Percentiles rank a stretch among this genome's conserved stretches.
Evolutionary conservation across 2,888 invertebrate species (phyloP).

Genomic region (Metopia argyrocephala): DNA sequence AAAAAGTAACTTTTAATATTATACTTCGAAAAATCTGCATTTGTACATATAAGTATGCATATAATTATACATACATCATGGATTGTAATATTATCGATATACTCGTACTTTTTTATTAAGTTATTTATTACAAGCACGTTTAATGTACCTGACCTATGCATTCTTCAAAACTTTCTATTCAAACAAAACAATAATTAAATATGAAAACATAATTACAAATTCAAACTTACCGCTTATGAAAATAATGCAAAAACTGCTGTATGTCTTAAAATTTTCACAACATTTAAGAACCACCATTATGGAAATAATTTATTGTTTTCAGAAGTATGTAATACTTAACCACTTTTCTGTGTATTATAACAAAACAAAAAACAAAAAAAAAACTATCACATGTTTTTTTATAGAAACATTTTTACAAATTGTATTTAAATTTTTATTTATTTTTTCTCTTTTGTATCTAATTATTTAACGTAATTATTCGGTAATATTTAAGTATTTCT

Average conservation of each 20-base stretch:
- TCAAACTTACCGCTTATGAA: conserved; percentile 50
- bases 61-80: too few species aligned
- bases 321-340: neutral
- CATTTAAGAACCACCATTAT: conserved; percentile 39
- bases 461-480: neutral
- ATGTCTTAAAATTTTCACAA: neutral
- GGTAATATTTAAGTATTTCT: neutral
- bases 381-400: conserved; percentile 14
- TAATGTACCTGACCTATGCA: conserved; percentile 44
- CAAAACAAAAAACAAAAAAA: too few species aligned
- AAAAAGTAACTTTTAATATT: too few species aligned
- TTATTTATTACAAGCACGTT: conserved; percentile 50
- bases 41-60: too few species aligned
- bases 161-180: conserved; percentile 44
- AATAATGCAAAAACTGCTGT: conserved; percentile 19
- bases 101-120: neutral
- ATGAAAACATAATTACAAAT: neutral
- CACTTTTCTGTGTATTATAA: neutral
- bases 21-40: too few species aligned
- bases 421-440: neutral
- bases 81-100: too few species aligned
- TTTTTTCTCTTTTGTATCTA: neutral
- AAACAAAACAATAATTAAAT: neutral
- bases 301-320: neutral
- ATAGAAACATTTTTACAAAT: neutral